A percentile compares a stretch with the other conserved stretches of the same genome.
Evolutionary conservation across 1,140 invertebrate species (phyloP).

Genomic region (Pseudomyrmex cubaensis): DNA sequence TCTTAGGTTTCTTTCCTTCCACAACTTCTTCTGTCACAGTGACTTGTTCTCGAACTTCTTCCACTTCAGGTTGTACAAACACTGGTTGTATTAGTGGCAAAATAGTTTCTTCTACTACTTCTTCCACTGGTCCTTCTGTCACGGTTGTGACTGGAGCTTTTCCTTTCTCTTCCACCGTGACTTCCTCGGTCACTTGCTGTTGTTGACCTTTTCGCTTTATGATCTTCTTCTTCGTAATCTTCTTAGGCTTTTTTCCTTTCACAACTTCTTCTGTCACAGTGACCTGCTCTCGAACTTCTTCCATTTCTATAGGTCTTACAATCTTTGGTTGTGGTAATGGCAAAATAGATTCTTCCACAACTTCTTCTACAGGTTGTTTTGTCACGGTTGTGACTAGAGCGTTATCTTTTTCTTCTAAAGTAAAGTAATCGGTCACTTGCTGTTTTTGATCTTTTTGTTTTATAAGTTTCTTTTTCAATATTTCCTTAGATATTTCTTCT

Average conservation of each 20-base stretch:
- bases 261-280: no score
- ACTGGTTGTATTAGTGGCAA: background rate
- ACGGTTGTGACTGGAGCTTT: slow-evolving; percentile 42
- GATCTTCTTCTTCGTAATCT: slow-evolving; percentile 66
- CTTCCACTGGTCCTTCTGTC: slow-evolving; percentile 69
- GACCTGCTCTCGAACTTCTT: slow-evolving; percentile 25
- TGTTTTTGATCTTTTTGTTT: slow-evolving; percentile 59
- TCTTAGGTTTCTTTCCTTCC: slow-evolving; percentile 80
- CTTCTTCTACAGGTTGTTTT: slow-evolving; percentile 71
- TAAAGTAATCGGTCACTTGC: slow-evolving; percentile 44
- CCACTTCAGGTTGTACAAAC: slow-evolving; percentile 10
- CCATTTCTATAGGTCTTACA: slow-evolving; percentile 30
- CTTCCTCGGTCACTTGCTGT: slow-evolving; percentile 63
- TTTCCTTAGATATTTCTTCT: slow-evolving; percentile 80
- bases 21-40: slow-evolving; percentile 77
- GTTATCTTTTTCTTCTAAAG: no score
- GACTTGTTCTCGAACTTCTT: slow-evolving; percentile 22
- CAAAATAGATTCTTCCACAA: slow-evolving; percentile 55
- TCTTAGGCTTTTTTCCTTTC: slow-evolving; percentile 65
- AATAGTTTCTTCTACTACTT: slow-evolving; percentile 57
- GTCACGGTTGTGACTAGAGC: background rate
- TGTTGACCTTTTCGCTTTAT: slow-evolving; percentile 55
- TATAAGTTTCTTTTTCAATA: slow-evolving; percentile 55
- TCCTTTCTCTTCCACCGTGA: slow-evolving; percentile 54
- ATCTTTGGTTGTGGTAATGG: slow-evolving; percentile 34